Conservation (phyloP, 2,888 invertebrate species). For the Torymus tubicola region DNA sequence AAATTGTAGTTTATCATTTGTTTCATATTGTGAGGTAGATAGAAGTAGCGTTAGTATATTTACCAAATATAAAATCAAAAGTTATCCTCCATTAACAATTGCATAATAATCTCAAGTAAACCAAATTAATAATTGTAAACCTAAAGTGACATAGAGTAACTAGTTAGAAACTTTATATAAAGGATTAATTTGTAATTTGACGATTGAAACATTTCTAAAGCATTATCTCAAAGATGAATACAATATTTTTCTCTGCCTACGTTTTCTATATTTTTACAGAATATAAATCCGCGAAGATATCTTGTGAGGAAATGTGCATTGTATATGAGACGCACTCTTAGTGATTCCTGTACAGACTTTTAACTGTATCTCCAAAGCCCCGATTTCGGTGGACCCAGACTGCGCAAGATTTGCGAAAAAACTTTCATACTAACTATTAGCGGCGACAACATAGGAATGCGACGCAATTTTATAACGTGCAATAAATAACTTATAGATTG, state of each 20-base stretch:
- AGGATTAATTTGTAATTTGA: too few relatives aligned
- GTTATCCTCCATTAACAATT: too few relatives aligned
- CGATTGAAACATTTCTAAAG: too few relatives aligned
- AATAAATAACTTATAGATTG: constrained; percentile 55
- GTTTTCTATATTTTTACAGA: constrained; percentile 11
- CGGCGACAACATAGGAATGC: constrained; percentile 21
- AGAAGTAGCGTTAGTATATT: too few relatives aligned
- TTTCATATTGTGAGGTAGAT: too few relatives aligned
- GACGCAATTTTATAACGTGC: constrained; percentile 56
- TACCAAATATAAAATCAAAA: too few relatives aligned
- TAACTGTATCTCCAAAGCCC: constrained; percentile 30
- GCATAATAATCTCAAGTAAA: too few relatives aligned
- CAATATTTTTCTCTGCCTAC: constrained; percentile 24
- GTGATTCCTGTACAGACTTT: constrained; percentile 49
- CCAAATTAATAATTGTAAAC: too few relatives aligned
- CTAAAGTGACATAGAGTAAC: too few relatives aligned
- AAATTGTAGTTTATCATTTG: not conserved
- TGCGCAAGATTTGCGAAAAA: constrained; percentile 46
- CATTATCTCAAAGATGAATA: not conserved
- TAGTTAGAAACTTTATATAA: too few relatives aligned
- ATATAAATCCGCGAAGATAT: not conserved
- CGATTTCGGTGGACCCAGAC: constrained; percentile 45
- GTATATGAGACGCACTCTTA: not conserved
- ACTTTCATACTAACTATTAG: constrained; percentile 52
- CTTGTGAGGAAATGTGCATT: constrained; percentile 8